phyloP scores from a whole-genome alignment of 23 tunicate genomes.

The Ciona savignyi region DNA sequence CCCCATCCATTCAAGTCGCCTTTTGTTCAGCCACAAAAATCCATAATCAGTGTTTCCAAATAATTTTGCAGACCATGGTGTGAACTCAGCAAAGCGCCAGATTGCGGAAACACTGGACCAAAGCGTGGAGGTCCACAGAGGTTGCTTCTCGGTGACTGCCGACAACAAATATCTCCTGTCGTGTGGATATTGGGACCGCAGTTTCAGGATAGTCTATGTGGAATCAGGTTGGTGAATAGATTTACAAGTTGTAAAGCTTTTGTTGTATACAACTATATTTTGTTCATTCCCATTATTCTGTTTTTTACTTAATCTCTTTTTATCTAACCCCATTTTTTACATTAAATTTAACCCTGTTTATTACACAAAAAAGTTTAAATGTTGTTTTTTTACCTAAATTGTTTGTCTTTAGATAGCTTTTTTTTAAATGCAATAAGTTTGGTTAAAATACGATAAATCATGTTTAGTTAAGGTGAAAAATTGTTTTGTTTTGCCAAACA shows the following conservation, averaged over 20 bases:
- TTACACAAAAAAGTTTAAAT: too few species aligned
- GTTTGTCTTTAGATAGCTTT: too few species aligned
- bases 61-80: slow-evolving; percentile 27
- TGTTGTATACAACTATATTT: background rate
- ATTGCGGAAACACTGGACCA: slow-evolving; percentile 91
- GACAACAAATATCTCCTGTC: slow-evolving; percentile 79
- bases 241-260: background rate
- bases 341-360: background rate
- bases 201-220: slow-evolving; percentile 52
- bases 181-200: slow-evolving; percentile 97
- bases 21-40: too few species aligned
- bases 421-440: too few species aligned
- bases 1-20: too few species aligned
- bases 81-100: slow-evolving; percentile 48
- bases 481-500: too few species aligned
- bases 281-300: background rate
- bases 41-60: too few species aligned
- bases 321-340: too few species aligned
- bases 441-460: too few species aligned
- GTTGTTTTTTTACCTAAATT: too few species aligned
- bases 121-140: slow-evolving; percentile 50
- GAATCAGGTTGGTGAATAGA: slow-evolving; percentile 36
- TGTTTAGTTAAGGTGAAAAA: too few species aligned
- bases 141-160: slow-evolving; percentile 85
- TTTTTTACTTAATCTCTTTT: background rate